Conservation (phyloP, 2,797 vertebrate genomes). For the Fratercula arctica region DNA sequence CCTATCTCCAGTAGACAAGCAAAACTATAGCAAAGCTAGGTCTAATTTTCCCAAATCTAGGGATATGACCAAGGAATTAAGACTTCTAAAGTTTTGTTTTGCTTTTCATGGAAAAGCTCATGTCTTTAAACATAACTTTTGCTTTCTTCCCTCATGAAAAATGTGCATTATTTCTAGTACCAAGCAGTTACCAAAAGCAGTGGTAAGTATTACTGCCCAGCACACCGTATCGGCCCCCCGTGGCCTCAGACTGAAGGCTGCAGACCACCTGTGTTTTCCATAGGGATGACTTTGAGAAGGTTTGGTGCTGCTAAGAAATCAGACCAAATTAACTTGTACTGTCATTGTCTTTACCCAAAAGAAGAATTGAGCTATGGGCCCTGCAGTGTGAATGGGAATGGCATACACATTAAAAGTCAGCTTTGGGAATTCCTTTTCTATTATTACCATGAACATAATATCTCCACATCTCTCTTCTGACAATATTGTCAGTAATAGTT, state of each 20-base stretch:
- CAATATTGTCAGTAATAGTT: constrained; percentile 72
- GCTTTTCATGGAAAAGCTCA: neutral
- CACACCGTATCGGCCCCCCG: rapidly evolving
- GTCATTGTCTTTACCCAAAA: neutral
- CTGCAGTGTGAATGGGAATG: constrained; percentile 49
- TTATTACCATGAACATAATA: constrained; percentile 61
- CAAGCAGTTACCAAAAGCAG: neutral
- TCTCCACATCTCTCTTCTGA: constrained; percentile 63
- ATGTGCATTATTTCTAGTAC: neutral
- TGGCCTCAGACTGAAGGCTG: neutral
- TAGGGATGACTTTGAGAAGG: neutral
- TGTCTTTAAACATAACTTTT: neutral
- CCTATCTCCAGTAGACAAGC: neutral
- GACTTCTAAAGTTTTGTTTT: neutral
- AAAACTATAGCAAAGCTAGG: neutral
- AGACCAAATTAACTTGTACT: neutral
- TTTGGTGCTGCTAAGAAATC: neutral
- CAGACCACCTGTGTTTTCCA: neutral
- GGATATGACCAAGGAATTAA: neutral
- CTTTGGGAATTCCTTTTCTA: constrained; percentile 64
- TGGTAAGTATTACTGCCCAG: neutral
- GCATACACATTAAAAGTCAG: constrained; percentile 30
- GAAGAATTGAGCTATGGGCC: constrained; percentile 4
- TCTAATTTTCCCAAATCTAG: neutral
- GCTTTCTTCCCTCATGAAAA: neutral